Conservation (phyloP, 2,888 invertebrate species). For the Norana najaformis region DNA sequence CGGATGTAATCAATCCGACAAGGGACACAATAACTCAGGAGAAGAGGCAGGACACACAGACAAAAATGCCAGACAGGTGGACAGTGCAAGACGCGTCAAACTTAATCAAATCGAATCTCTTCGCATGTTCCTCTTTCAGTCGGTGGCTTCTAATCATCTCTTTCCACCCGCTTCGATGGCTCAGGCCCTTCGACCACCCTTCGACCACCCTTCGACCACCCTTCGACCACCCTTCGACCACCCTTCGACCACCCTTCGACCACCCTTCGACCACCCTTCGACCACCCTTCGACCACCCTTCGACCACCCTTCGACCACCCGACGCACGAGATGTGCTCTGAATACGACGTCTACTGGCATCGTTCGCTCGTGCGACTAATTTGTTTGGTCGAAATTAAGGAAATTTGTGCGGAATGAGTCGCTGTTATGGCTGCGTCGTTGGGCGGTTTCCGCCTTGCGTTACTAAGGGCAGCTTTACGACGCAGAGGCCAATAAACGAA, state of each 20-base stretch:
- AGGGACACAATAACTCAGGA: neutral
- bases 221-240: too few species aligned
- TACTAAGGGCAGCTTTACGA: neutral
- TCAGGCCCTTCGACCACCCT: neutral
- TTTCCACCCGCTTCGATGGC: neutral
- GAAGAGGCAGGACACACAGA: neutral
- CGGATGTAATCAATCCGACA: too few species aligned
- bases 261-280: too few species aligned
- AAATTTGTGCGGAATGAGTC: constrained; percentile 5
- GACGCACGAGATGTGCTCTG: neutral
- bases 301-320: too few species aligned
- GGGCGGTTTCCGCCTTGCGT: neutral
- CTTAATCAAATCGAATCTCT: constrained; percentile 7
- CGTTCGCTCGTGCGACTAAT: neutral
- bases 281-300: too few species aligned
- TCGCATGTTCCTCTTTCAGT: neutral
- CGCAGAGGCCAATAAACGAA: neutral
- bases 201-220: too few species aligned
- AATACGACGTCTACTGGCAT: neutral
- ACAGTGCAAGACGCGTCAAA: neutral
- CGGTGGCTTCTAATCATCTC: constrained; percentile 13
- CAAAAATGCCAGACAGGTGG: neutral
- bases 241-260: too few species aligned
- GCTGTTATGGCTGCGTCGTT: constrained; percentile 3
- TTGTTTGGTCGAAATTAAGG: constrained; percentile 1